Evolutionary conservation across 2,113 vertebrate genomes (phyloP), one percentile per base, ranked within the genome.

Genomic region (Bos indicus): DNA sequence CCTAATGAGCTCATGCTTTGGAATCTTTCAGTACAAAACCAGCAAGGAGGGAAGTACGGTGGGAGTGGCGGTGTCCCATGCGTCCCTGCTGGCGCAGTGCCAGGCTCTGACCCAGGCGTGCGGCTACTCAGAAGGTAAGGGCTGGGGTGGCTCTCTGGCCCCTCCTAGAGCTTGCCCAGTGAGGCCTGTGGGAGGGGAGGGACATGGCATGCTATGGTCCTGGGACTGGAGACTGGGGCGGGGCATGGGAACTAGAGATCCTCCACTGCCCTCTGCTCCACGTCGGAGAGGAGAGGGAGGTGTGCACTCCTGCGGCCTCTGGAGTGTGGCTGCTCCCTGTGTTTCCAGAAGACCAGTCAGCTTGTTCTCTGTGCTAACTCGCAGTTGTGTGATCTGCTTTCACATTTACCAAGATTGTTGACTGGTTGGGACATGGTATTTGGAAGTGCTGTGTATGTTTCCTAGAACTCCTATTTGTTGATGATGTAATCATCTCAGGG

Each of bases 1-100:
- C 19, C 5, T 94, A 5, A 94, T 2, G 11, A 40, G 23, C 14
- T 33, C 40, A 36, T 93, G 33, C 48, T 67, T 90, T 94, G 59
- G 56, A 52, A 67, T 97, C 88, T 92, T 98, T 51, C 98, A 99
- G 99, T 99, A 99, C 97, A 99, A 99, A 98, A 99, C 99, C 96
- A 99, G 99, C 98, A 99, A 99, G 97, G 99, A 99, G 96, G 99
- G 99, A 98, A 99, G 99, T 98, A 99, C 99, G 0, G 99, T 99
- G 99, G 99, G 99, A 54, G 99, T 99, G 96, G 99, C 99, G 0
- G 91, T 99, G 91, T 99, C 99, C 62, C 99, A 99, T 36, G 98
- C 99, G 4, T 99, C 99, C 97, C 99, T 99, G 99, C 94, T 99
- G 97, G 99, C 99, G 60, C 99, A 99, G 96, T 99, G 99, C 97